These are phyloP conservation scores for Ips nitidus DNA, from an alignment of 1,140 invertebrate species.

Conservation along the genomic window DNA sequence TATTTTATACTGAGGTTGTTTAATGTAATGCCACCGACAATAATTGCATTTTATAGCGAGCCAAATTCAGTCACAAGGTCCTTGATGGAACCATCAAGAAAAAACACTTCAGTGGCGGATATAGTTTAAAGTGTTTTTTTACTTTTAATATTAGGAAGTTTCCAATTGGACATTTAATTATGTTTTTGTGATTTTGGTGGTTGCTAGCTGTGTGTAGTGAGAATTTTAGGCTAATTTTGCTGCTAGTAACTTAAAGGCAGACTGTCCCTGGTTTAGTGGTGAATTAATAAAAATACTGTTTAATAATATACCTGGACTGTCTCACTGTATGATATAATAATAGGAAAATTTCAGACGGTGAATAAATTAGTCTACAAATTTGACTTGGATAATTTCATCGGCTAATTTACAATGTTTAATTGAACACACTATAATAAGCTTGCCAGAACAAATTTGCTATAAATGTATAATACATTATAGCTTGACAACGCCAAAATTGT, in stretches of 20 bases:
- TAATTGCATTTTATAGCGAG: constrained; percentile 9
- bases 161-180: background rate
- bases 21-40: background rate
- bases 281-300: background rate
- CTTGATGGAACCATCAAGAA: constrained; percentile 2
- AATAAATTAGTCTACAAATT: too few relatives aligned
- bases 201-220: background rate
- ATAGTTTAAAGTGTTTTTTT: background rate
- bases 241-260: background rate
- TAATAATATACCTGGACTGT: too few relatives aligned
- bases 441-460: too few relatives aligned
- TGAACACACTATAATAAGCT: too few relatives aligned
- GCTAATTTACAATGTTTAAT: too few relatives aligned
- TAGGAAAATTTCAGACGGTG: too few relatives aligned
- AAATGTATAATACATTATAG: too few relatives aligned
- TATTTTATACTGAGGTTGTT: background rate
- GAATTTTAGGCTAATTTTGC: too few relatives aligned
- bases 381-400: too few relatives aligned
- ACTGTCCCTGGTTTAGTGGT: background rate
- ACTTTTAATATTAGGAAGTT: background rate
- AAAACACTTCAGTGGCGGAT: constrained; percentile 1
- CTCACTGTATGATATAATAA: too few relatives aligned
- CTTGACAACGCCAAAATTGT: background rate
- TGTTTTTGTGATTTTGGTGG: background rate
- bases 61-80: constrained; percentile 14